Evolutionary conservation across 2,113 vertebrate genomes (phyloP).

Genomic region (Paratilapia polleni): DNA sequence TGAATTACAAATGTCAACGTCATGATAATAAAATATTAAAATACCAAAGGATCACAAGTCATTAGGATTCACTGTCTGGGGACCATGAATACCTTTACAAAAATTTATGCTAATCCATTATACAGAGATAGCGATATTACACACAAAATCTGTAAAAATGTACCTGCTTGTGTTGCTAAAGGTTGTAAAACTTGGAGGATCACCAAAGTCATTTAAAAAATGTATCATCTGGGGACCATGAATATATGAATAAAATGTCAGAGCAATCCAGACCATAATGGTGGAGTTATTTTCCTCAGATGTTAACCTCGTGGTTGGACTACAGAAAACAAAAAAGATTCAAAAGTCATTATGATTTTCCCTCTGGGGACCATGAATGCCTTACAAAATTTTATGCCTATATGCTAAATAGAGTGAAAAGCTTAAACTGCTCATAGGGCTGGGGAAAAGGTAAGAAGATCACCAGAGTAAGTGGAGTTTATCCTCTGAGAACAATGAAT

Average conservation of each 20-base stretch:
- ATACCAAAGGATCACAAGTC: no score
- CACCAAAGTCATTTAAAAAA: rapidly evolving
- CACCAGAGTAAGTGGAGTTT: not conserved
- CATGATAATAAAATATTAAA: no score
- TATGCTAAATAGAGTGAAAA: not conserved
- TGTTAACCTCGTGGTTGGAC: not conserved
- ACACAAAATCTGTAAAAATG: not conserved
- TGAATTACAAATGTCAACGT: no score
- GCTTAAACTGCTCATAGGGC: not conserved
- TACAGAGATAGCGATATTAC: not conserved
- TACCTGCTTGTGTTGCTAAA: not conserved
- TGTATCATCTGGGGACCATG: not conserved
- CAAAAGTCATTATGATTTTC: not conserved
- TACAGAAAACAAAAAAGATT: not conserved
- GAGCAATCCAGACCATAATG: not conserved
- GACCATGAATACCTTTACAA: not conserved
- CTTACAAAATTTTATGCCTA: not conserved
- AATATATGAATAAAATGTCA: not conserved
- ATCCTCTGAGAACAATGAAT: not conserved
- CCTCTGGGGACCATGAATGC: not conserved
- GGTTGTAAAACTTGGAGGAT: not conserved
- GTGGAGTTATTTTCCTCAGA: not conserved
- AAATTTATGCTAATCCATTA: not conserved
- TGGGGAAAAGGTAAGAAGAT: not conserved
- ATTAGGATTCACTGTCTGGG: no score